phyloP scores from a whole-genome alignment of 2,888 invertebrate species.

The Lampropteryx suffumata region DNA sequence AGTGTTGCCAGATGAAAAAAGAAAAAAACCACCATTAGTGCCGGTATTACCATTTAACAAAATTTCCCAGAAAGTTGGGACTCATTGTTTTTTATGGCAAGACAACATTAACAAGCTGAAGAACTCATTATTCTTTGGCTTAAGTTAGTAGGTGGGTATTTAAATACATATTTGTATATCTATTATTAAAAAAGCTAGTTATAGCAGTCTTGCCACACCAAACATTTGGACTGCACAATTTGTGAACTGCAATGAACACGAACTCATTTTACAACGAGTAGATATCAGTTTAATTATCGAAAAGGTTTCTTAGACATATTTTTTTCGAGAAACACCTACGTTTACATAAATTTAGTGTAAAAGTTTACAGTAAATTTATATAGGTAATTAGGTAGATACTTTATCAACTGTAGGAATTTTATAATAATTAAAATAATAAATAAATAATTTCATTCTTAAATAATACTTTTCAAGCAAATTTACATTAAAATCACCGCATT shows the following conservation, averaged over 20 bases:
- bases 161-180: slow-evolving; percentile 17
- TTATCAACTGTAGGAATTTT: too few species aligned
- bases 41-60: slow-evolving; percentile 37
- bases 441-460: too few species aligned
- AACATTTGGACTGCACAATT: slow-evolving; percentile 18
- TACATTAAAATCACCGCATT: too few species aligned
- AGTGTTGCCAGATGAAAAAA: slow-evolving; percentile 77
- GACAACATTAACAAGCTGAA: slow-evolving; percentile 53
- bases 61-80: slow-evolving; percentile 25
- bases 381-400: too few species aligned
- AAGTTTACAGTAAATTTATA: too few species aligned
- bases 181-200: slow-evolving; percentile 35
- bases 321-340: too few species aligned
- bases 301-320: too few species aligned
- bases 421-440: too few species aligned
- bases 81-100: slow-evolving; percentile 49
- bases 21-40: slow-evolving; percentile 74
- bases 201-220: slow-evolving; percentile 68
- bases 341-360: too few species aligned
- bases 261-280: too few species aligned
- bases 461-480: too few species aligned
- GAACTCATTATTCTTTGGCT: slow-evolving; percentile 15
- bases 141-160: slow-evolving; percentile 40
- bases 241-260: background rate
- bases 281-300: too few species aligned